Conservation (phyloP, 2,888 invertebrate species). For the Ceratothoa steindachneri region DNA sequence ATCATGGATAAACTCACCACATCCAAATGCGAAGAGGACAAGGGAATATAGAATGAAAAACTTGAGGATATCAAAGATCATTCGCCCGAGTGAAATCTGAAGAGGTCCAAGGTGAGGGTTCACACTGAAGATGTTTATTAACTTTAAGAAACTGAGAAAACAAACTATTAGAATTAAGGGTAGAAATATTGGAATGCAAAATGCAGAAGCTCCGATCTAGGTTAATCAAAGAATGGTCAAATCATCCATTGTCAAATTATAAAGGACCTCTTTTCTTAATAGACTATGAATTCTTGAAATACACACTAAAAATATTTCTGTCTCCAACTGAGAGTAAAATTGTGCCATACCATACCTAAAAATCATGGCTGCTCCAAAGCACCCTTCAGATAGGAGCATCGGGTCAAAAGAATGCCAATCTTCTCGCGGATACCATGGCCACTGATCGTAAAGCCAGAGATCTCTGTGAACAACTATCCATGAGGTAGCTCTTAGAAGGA, state of each 20-base stretch:
- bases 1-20: too few relatives aligned
- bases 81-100: slow-evolving; percentile 80
- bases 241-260: too few relatives aligned
- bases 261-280: too few relatives aligned
- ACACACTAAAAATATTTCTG: too few relatives aligned
- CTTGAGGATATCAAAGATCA: slow-evolving; percentile 56
- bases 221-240: too few relatives aligned
- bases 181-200: too few relatives aligned
- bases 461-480: slow-evolving; percentile 60
- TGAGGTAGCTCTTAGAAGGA: slow-evolving; percentile 33
- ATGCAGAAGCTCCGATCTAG: too few relatives aligned
- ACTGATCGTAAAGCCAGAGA: slow-evolving; percentile 62
- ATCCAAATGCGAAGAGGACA: slow-evolving; percentile 55
- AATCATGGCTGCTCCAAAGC: slow-evolving; percentile 92
- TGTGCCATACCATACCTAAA: slow-evolving; percentile 75
- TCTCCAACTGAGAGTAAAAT: too few relatives aligned
- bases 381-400: slow-evolving; percentile 83
- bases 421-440: slow-evolving; percentile 73
- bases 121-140: slow-evolving; percentile 87
- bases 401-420: slow-evolving; percentile 91
- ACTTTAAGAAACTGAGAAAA: slow-evolving; percentile 71
- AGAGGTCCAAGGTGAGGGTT: slow-evolving; percentile 88
- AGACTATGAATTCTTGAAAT: too few relatives aligned
- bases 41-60: slow-evolving; percentile 55
- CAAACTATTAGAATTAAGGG: too few relatives aligned